These are phyloP conservation scores for Daktulosphaira vitifoliae DNA, from an alignment of 1,140 invertebrate species.

Conservation along the genomic window DNA sequence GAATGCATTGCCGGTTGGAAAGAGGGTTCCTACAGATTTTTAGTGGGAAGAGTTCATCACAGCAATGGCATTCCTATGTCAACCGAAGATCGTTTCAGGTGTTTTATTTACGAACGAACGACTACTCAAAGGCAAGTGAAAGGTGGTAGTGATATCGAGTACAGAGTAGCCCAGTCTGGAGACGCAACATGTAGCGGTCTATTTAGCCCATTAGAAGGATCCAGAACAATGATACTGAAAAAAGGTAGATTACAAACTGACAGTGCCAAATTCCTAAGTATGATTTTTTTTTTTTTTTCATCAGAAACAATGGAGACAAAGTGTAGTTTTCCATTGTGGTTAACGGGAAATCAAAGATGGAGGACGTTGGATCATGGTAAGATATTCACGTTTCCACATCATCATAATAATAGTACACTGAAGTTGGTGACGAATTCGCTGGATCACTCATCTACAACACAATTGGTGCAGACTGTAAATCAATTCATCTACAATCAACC, in stretches of 20 bases:
- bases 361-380: slow-evolving; percentile 59
- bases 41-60: slow-evolving; percentile 59
- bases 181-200: slow-evolving; percentile 56
- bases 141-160: slow-evolving; percentile 35
- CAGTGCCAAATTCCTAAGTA: no score
- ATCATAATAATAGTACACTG: slow-evolving; percentile 54
- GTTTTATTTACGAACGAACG: slow-evolving; percentile 79
- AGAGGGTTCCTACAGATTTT: slow-evolving; percentile 53
- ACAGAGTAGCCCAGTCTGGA: slow-evolving; percentile 58
- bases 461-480: slow-evolving; percentile 14
- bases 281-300: background rate
- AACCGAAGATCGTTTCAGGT: slow-evolving; percentile 83
- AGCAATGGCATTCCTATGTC: slow-evolving; percentile 63
- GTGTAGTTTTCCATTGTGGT: slow-evolving; percentile 60
- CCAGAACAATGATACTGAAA: slow-evolving; percentile 50
- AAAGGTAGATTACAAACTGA: slow-evolving; percentile 45
- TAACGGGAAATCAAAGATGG: slow-evolving; percentile 58
- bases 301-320: slow-evolving; percentile 41
- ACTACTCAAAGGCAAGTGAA: background rate
- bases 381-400: slow-evolving; percentile 57
- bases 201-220: slow-evolving; percentile 50
- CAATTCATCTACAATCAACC: slow-evolving; percentile 45
- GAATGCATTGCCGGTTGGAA: slow-evolving; percentile 58
- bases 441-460: slow-evolving; percentile 51
- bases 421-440: slow-evolving; percentile 40